phyloP scores from a whole-genome alignment of 2,113 vertebrate species.

The Malurus melanocephalus region DNA sequence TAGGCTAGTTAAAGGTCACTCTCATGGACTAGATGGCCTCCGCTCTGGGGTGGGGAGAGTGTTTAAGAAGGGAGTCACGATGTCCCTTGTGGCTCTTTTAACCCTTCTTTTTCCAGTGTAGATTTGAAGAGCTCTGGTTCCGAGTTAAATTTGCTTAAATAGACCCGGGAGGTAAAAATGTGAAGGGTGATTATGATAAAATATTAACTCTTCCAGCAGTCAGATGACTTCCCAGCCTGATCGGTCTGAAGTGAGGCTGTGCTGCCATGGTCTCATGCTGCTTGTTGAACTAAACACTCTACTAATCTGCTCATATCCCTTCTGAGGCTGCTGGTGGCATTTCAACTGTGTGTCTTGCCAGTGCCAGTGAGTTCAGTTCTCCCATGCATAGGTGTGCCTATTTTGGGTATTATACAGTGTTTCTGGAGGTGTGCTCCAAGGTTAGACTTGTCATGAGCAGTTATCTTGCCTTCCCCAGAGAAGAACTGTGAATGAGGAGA shows the following conservation, averaged over 20 bases:
- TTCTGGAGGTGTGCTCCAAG: background rate
- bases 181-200: slow-evolving; percentile 64
- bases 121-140: slow-evolving; percentile 54
- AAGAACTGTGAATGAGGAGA: background rate
- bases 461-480: background rate
- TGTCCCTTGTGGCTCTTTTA: slow-evolving; percentile 25
- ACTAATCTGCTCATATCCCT: background rate
- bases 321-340: background rate
- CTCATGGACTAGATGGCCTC: slow-evolving; percentile 55
- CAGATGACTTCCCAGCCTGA: slow-evolving; percentile 48
- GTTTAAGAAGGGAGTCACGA: slow-evolving; percentile 29
- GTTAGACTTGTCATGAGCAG: background rate
- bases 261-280: background rate
- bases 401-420: background rate
- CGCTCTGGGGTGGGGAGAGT: background rate
- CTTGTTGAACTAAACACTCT: background rate
- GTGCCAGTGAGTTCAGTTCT: background rate
- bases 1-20: slow-evolving; percentile 73
- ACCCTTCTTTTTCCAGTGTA: background rate
- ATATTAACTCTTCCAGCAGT: slow-evolving; percentile 61
- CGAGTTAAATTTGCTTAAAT: slow-evolving; percentile 62
- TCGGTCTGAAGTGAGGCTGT: slow-evolving; percentile 12
- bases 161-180: slow-evolving; percentile 36
- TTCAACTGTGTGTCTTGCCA: background rate
- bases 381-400: background rate